Base-by-base conservation (phyloP, 2,888 invertebrate genomes). In the Miltochrista miniata region DNA sequence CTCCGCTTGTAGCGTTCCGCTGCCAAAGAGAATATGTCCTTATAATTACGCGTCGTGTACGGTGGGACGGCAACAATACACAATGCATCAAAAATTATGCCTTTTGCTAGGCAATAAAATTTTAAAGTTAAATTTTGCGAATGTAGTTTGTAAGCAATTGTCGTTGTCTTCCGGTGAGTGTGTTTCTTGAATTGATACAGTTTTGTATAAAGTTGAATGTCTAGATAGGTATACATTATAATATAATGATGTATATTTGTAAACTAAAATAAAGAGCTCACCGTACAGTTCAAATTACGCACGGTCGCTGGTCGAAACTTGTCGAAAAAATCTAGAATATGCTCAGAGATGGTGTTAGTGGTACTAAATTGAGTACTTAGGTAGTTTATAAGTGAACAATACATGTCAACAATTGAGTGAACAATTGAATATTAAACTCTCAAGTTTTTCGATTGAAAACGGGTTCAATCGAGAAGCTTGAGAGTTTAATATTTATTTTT, bases 51-150 rank as follows among this genome's bases (percentile, higher is more conserved):
- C 59, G 59, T 54, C 64, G 56, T 61, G 56, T 63, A 61, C 68
- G 68, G 65, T 55, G 61, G 56, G 60, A 58, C 46, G 58, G 48
- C 49, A 60, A 49, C 64, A 55, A 63, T 83, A 79, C 74, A 49
- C 64, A 55, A 63, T 83, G 79, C 74, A 76, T 85, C 81, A 84
- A 74, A 68, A 72, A 78, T 78, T 76, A 81, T 81, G 79, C 76
- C 76, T 68, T 73, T 70, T 57, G 62, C 57, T 50, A 70, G 71
- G 75, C 83, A 57, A 83, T 84, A 85, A 83, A 79, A 85, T 85
- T 83, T 81, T 74, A 82, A 85, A 85, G 78, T 83, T 58, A 78
- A 81, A 83, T 81, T 73, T 56, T 61, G 61, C 62, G 67, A 64
- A 51, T 66, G 59, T 45, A 43, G 29, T 34, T 12, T 10, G 42